Conservation (phyloP, 2,888 invertebrate species). For the Cheilosia impressa region DNA sequence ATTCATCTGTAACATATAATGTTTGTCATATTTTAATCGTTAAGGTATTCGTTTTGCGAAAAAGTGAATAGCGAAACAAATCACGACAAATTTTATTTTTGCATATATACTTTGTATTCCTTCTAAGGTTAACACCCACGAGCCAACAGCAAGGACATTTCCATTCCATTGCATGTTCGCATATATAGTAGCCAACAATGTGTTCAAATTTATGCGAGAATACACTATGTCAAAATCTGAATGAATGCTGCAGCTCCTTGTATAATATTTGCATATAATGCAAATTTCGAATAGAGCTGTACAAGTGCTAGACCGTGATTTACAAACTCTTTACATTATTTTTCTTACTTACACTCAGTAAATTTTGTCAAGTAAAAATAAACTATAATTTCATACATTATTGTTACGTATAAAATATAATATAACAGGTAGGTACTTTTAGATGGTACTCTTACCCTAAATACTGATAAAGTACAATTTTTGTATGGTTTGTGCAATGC, state of each 20-base stretch:
- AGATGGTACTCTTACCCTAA: no score
- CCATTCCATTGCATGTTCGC: conserved; percentile 16
- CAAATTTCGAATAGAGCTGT: conserved; percentile 48
- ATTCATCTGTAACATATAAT: no score
- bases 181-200: conserved; percentile 24
- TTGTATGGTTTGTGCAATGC: no score
- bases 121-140: conserved; percentile 5
- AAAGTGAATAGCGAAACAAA: neutral
- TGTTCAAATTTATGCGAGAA: conserved; percentile 47
- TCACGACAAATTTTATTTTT: conserved; percentile 9
- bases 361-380: conserved; percentile 2
- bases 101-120: conserved; percentile 19
- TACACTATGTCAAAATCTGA: conserved; percentile 36
- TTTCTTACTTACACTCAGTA: conserved; percentile 6
- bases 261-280: conserved; percentile 58
- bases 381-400: neutral
- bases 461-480: no score
- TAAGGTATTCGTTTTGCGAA: neutral
- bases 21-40: no score
- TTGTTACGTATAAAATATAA: no score
- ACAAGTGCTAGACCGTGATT: conserved; percentile 49
- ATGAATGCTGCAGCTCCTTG: conserved; percentile 38
- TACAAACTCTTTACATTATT: conserved; percentile 33
- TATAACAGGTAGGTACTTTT: no score
- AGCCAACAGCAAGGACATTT: conserved; percentile 2